Evolutionary conservation across 1,140 invertebrate genomes (phyloP).

Genomic region (Mercenaria mercenaria): DNA sequence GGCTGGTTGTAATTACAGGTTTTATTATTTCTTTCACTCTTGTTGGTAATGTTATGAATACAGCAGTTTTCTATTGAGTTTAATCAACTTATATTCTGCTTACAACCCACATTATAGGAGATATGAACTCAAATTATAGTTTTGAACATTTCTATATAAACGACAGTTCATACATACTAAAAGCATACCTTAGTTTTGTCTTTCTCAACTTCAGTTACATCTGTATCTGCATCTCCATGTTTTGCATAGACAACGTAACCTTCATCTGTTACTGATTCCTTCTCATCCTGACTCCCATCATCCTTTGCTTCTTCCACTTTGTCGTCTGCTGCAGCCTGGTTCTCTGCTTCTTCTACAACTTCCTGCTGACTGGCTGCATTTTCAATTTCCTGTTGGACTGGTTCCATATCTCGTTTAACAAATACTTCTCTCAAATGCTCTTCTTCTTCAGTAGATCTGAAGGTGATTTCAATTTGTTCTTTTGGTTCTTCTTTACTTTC

Average conservation of each 20-base stretch:
- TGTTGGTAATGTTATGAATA: too few relatives aligned
- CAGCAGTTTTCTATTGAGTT: too few relatives aligned
- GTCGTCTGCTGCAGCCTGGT: not conserved
- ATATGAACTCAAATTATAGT: too few relatives aligned
- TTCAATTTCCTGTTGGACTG: conserved; percentile 25
- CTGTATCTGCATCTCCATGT: conserved; percentile 28
- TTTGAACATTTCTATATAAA: too few relatives aligned
- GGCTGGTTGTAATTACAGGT: too few relatives aligned
- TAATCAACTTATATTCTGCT: too few relatives aligned
- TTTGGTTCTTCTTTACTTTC: not conserved
- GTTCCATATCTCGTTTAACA: conserved; percentile 44
- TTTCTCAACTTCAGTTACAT: conserved; percentile 44
- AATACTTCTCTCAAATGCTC: conserved; percentile 57
- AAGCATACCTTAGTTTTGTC: conserved; percentile 22
- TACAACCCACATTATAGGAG: too few relatives aligned
- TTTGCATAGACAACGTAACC: conserved; percentile 57
- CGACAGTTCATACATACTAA: too few relatives aligned
- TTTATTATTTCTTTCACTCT: too few relatives aligned
- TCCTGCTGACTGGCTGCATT: conserved; percentile 43
- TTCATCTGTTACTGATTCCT: conserved; percentile 32
- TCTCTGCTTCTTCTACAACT: conserved; percentile 13
- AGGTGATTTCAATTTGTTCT: conserved; percentile 49
- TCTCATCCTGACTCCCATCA: conserved; percentile 36
- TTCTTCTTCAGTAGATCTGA: conserved; percentile 19
- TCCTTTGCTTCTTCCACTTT: conserved; percentile 8